Evolutionary conservation across 2,888 invertebrate species (phyloP).

Genomic region (Candidula unifasciata): DNA sequence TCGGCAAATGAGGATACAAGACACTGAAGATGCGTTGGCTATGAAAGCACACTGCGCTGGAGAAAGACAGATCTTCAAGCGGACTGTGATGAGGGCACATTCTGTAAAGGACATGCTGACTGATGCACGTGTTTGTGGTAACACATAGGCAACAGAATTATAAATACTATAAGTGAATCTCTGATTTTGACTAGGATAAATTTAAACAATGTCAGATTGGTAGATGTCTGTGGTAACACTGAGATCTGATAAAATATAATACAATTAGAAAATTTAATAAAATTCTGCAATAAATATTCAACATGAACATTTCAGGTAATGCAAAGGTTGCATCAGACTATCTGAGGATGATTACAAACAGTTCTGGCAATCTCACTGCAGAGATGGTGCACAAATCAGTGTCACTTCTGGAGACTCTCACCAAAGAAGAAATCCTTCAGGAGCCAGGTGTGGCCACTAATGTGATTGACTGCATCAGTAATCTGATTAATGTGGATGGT

Average conservation of each 20-base stretch:
- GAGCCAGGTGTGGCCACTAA: neutral
- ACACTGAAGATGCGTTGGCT: too few relatives aligned
- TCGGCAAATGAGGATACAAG: too few relatives aligned
- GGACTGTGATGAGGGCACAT: too few relatives aligned
- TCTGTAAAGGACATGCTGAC: too few relatives aligned
- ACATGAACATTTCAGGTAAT: neutral
- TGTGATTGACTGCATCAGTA: conserved; percentile 9
- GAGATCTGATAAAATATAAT: too few relatives aligned
- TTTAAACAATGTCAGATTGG: neutral
- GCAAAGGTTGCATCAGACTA: neutral
- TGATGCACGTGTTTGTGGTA: too few relatives aligned
- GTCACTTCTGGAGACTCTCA: neutral
- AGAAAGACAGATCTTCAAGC: too few relatives aligned
- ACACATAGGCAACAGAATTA: too few relatives aligned
- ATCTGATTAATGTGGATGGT: conserved; percentile 7
- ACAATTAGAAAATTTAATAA: too few relatives aligned
- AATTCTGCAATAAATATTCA: neutral
- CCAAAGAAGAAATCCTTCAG: neutral
- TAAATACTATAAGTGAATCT: too few relatives aligned
- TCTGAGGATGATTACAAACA: neutral
- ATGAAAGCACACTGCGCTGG: too few relatives aligned
- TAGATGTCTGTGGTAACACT: too few relatives aligned
- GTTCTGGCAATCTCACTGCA: neutral
- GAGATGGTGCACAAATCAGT: neutral
- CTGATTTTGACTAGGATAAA: neutral